phyloP scores from a whole-genome alignment of 1,140 invertebrate genomes.

The Alviniconcha marisindica region DNA sequence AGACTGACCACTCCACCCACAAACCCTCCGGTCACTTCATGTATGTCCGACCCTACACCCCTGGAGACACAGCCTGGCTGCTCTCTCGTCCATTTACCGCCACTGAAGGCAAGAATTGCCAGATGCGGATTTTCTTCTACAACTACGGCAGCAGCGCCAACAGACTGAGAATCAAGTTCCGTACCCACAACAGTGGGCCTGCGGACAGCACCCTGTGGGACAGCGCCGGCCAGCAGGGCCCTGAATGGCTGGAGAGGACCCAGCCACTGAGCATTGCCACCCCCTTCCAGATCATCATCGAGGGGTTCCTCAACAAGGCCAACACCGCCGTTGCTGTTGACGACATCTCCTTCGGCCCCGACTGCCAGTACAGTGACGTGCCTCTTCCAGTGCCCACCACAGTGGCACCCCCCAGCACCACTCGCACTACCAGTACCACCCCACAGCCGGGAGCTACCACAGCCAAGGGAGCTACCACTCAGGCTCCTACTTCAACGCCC shows the following conservation, averaged over 20 bases:
- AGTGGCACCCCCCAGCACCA: conserved; percentile 38
- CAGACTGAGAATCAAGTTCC: conserved; percentile 61
- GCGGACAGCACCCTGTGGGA: conserved; percentile 55
- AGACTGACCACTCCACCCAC: conserved; percentile 63
- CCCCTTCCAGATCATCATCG: conserved; percentile 67
- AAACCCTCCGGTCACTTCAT: conserved; percentile 68
- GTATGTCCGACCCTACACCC: conserved; percentile 64
- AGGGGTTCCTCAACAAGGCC: conserved; percentile 59
- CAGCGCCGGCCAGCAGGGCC: conserved; percentile 56
- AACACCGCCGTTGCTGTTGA: conserved; percentile 73
- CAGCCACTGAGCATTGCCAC: conserved; percentile 46
- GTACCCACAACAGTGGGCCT: conserved; percentile 60
- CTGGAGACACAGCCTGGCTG: conserved; percentile 62
- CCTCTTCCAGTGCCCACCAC: conserved; percentile 46
- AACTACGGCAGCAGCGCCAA: conserved; percentile 72
- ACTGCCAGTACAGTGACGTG: conserved; percentile 47
- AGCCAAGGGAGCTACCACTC: not conserved
- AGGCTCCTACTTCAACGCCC: not conserved
- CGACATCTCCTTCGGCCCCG: conserved; percentile 71
- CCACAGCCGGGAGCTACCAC: not conserved
- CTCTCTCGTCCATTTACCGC: conserved; percentile 45
- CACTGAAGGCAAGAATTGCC: conserved; percentile 31
- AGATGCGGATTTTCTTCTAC: conserved; percentile 66
- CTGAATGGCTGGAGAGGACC: conserved; percentile 58
- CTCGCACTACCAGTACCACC: not conserved